Evolutionary conservation across 2,797 vertebrate species (phyloP), one percentile per base, ranked within the genome.

Genomic region (Glossophaga mutica): DNA sequence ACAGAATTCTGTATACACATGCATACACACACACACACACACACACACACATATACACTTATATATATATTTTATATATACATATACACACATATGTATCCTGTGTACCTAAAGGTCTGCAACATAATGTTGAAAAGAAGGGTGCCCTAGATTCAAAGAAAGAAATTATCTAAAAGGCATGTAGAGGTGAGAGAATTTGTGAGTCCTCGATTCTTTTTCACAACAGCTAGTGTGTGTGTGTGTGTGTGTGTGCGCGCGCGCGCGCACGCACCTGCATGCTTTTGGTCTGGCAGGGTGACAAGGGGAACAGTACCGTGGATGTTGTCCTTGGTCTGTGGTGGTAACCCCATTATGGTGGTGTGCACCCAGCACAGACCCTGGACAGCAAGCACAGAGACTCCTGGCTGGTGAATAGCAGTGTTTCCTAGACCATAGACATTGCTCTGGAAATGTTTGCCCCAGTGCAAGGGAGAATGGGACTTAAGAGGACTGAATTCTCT

Each of bases 111-210:
- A 46, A 32, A 59, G 19, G 10, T 46, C 79, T 97, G 83, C 65
- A 96, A 1, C 32, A 11, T 81, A 29, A 85, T 57, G 6, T 74
- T 79, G 48, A 50, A 87, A 96, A 87, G 42, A 73, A 94, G 65
- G 3, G 57, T 90, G 26, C 37, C 42, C 79, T 85, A 78, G 77
- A 94, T 93, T 57, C 14, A 2, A 44, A 94, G 87, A 83, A 24
- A 92, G 84, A 90, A 78, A 94, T 95, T 68, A 62, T 81, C 62
- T 79, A 2, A 83, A 92, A 78, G 76, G 87, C 57, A 34, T 5
- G 6, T 39, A 48, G 70, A 92, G 24, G 84, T n/a, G 55, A 95
- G 55, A 82, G 50, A 90, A 29, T n/a, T 1, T n/a, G 32, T 55
- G n/a, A 83, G 39, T n/a, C 19, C 29, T 91, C 42, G 48, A 6